phyloP scores from a whole-genome alignment of 1,140 invertebrate genomes.

The Ceratina calcarata region DNA sequence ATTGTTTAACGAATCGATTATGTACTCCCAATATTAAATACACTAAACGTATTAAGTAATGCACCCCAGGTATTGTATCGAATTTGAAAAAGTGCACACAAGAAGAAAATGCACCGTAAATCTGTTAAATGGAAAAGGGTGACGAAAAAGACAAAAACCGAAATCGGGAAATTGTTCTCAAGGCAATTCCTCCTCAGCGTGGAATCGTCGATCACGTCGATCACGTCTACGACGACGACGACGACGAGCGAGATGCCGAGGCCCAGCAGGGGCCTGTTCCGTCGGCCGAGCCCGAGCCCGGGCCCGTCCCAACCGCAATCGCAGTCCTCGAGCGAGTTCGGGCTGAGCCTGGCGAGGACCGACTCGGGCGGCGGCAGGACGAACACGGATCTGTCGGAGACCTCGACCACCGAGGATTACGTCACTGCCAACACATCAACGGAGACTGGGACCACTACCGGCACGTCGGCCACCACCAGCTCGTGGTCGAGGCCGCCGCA shows the following conservation, averaged over 20 bases:
- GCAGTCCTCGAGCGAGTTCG: conserved; percentile 78
- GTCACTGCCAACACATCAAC: conserved; percentile 92
- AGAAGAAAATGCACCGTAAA: too few relatives aligned
- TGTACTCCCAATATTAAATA: too few relatives aligned
- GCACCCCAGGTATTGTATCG: too few relatives aligned
- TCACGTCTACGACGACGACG: too few relatives aligned
- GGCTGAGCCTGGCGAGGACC: conserved; percentile 81
- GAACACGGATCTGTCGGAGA: conserved; percentile 90
- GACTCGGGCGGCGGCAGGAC: conserved; percentile 87
- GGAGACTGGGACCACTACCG: conserved; percentile 82
- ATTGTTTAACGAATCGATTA: too few relatives aligned
- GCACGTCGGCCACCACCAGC: conserved; percentile 77
- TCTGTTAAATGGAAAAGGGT: too few relatives aligned
- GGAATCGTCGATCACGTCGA: conserved; percentile 54
- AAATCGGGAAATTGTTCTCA: conserved; percentile 19
- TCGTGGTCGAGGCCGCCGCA: conserved; percentile 75
- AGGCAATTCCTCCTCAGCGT: conserved; percentile 46
- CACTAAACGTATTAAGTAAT: too few relatives aligned
- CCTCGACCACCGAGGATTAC: conserved; percentile 93
- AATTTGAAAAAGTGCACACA: too few relatives aligned
- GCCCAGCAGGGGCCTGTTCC: conserved; percentile 61
- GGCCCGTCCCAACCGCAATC: conserved; percentile 74
- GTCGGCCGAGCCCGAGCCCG: conserved; percentile 73
- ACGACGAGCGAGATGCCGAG: conserved; percentile 69
- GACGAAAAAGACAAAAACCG: too few relatives aligned